phyloP scores from a whole-genome alignment of 2,797 vertebrate genomes.

The Sciurus vulgaris region DNA sequence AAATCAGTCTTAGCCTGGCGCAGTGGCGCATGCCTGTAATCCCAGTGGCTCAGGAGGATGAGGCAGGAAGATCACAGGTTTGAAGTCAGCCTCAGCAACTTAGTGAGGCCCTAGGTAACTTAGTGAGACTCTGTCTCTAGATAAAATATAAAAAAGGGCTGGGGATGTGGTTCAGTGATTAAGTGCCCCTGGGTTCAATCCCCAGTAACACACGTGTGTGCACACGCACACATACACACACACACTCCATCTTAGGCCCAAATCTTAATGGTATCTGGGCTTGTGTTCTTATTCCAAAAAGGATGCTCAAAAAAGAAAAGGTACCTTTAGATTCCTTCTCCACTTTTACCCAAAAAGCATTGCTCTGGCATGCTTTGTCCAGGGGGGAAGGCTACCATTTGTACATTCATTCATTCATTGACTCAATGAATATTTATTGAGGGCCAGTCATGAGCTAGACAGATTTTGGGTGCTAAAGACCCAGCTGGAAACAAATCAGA shows the following conservation, averaged over 20 bases:
- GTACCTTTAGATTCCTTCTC: neutral
- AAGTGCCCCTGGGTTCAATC: too few species aligned
- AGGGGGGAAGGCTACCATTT: neutral
- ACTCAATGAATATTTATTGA: neutral
- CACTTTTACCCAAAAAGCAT: neutral
- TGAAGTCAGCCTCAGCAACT: too few species aligned
- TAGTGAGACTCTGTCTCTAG: too few species aligned
- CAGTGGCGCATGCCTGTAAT: too few species aligned
- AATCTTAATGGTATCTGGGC: neutral
- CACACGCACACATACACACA: neutral
- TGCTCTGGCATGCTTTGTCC: neutral
- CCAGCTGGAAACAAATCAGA: neutral
- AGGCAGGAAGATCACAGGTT: too few species aligned
- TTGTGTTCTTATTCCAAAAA: slow-evolving; percentile 7
- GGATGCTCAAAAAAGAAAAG: neutral
- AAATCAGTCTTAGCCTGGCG: too few species aligned
- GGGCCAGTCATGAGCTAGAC: neutral
- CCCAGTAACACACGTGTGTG: too few species aligned
- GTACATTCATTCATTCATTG: neutral
- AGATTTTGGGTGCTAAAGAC: neutral
- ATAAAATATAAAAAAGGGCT: too few species aligned
- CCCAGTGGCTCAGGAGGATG: too few species aligned
- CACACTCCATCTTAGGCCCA: neutral
- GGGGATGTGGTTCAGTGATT: too few species aligned
- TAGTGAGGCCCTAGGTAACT: too few species aligned